Evolutionary conservation across 2,888 invertebrate genomes (phyloP).

Genomic region (Lissonota sp.): DNA sequence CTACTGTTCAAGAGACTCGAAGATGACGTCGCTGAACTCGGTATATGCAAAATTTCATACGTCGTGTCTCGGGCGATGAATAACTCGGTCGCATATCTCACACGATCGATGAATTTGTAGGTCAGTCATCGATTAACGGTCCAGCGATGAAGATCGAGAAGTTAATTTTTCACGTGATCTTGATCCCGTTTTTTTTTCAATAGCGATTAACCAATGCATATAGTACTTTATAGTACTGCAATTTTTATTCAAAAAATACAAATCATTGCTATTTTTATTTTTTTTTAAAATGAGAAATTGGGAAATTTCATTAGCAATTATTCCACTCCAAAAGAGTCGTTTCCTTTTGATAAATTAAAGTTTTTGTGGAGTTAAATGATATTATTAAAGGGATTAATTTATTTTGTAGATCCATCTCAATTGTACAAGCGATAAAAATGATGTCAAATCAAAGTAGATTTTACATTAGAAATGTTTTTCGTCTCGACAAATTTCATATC

Average conservation of each 20-base stretch:
- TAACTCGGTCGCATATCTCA: constrained; percentile 52
- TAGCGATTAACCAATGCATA: not conserved
- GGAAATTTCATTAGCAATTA: too few relatives aligned
- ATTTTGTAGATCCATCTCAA: too few relatives aligned
- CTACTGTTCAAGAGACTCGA: not conserved
- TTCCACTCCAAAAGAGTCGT: too few relatives aligned
- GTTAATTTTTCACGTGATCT: constrained; percentile 31
- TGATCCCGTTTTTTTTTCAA: constrained; percentile 34
- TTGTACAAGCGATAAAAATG: too few relatives aligned
- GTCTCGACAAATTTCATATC: too few relatives aligned
- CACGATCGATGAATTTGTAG: constrained; percentile 60
- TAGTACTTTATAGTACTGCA: not conserved
- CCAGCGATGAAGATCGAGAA: constrained; percentile 12
- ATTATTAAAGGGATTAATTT: too few relatives aligned
- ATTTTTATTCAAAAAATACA: too few relatives aligned
- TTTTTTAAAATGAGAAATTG: not conserved
- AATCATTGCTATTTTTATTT: not conserved
- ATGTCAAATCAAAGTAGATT: too few relatives aligned
- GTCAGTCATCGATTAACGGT: constrained; percentile 53
- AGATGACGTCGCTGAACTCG: constrained; percentile 26
- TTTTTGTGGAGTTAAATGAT: too few relatives aligned
- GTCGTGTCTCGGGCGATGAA: constrained; percentile 32
- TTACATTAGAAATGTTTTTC: too few relatives aligned
- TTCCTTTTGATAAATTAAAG: too few relatives aligned
- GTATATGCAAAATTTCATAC: constrained; percentile 28